Percentiles rank a stretch among this genome's conserved stretches.
Evolutionary conservation across 2,888 invertebrate species (phyloP).

Genomic region (Xanthostigma xanthostigma): DNA sequence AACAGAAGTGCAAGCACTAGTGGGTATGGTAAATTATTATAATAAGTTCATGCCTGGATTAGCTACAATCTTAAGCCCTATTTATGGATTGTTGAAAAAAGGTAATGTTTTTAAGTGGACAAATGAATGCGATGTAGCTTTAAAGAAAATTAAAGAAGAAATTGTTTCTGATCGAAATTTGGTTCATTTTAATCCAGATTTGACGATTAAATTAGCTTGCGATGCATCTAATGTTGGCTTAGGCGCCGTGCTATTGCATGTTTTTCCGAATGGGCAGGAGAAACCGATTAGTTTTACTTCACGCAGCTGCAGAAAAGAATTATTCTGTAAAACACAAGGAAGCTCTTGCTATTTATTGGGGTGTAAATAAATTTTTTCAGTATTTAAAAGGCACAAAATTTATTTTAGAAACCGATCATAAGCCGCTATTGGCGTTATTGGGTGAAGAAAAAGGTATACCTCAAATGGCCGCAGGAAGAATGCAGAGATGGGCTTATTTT

Average conservation of each 20-base stretch:
- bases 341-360: slow-evolving; percentile 20
- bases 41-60: slow-evolving; percentile 3
- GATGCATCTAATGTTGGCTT: slow-evolving; percentile 16
- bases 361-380: slow-evolving; percentile 19
- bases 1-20: slow-evolving; percentile 4
- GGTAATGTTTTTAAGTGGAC: slow-evolving; percentile 5
- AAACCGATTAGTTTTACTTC: slow-evolving; percentile 19
- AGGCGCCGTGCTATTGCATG: slow-evolving; percentile 16
- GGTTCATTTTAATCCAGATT: slow-evolving; percentile 9
- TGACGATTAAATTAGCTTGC: slow-evolving; percentile 14
- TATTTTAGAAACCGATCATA: slow-evolving; percentile 18
- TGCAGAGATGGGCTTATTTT: slow-evolving; percentile 18
- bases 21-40: slow-evolving; percentile 9
- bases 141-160: slow-evolving; percentile 1
- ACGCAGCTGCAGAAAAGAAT: slow-evolving; percentile 16
- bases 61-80: slow-evolving; percentile 3
- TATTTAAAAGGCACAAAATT: slow-evolving; percentile 20
- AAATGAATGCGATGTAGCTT: slow-evolving; percentile 2
- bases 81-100: slow-evolving; percentile 6
- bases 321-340: slow-evolving; percentile 19
- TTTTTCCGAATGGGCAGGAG: slow-evolving; percentile 15
- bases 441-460: slow-evolving; percentile 19
- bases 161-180: slow-evolving; percentile 7
- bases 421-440: slow-evolving; percentile 18
- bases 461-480: slow-evolving; percentile 19